Percentiles rank a stretch among this genome's conserved stretches.
Conservation (phyloP, 2,888 invertebrate species). For the Drosophila sordidula region DNA sequence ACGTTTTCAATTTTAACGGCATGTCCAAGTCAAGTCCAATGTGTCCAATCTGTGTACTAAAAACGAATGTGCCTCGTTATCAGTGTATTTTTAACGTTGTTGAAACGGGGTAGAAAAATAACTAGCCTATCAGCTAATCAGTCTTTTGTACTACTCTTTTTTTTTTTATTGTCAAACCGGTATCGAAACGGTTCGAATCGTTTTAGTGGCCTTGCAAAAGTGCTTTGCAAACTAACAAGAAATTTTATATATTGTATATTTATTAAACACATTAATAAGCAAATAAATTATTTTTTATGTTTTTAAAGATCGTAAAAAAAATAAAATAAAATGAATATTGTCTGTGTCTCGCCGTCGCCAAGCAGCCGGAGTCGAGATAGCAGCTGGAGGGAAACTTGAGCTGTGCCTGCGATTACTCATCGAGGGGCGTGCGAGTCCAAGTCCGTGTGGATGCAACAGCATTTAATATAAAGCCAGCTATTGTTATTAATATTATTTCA, state of each 20-base stretch:
- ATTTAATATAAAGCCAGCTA: constrained; percentile 64
- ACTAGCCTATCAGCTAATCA: constrained; percentile 37
- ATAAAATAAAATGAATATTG: constrained; percentile 5
- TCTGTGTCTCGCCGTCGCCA: constrained; percentile 15
- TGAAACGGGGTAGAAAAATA: constrained; percentile 30
- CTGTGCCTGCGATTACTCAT: constrained; percentile 58
- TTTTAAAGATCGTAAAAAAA: constrained; percentile 68
- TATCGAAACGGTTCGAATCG: constrained; percentile 10
- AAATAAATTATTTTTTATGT: constrained; percentile 80
- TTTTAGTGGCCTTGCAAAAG: constrained; percentile 45
- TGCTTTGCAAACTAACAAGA: constrained; percentile 66
- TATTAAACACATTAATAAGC: constrained; percentile 82
- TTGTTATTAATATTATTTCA: constrained; percentile 75
- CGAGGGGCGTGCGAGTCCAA: constrained; percentile 49
- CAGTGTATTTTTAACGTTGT: constrained; percentile 44
- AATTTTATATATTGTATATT: constrained; percentile 76
- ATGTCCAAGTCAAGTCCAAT: constrained; percentile 21
- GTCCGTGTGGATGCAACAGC: constrained; percentile 55
- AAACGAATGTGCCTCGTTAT: constrained; percentile 48
- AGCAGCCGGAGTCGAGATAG: constrained; percentile 16
- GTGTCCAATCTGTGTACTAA: constrained; percentile 34
- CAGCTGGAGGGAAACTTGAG: constrained; percentile 42
- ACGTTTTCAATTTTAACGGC: constrained; percentile 4
- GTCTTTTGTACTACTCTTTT: constrained; percentile 38
- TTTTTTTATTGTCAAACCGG: constrained; percentile 15